A percentile compares a stretch with the other conserved stretches of the same genome.
These are phyloP conservation scores for Hoplias malabaricus DNA, from an alignment of 2,113 vertebrate species.

Conservation along the genomic window DNA sequence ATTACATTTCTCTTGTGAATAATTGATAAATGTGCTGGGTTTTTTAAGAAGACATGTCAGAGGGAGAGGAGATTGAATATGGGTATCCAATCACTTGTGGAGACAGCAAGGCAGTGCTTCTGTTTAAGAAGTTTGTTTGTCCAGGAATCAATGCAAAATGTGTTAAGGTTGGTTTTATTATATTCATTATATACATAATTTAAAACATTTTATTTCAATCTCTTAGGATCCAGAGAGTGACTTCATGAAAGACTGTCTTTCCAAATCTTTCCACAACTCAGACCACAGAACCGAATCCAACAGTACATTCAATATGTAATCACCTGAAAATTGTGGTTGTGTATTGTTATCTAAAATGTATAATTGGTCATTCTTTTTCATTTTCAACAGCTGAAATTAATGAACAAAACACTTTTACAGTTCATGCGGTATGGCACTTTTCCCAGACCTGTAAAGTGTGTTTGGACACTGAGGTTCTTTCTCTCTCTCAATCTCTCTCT, in stretches of 20 bases:
- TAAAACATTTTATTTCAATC: not conserved
- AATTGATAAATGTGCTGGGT: not conserved
- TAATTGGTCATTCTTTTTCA: not conserved
- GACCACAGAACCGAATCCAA: not conserved
- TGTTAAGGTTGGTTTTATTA: conserved; percentile 82
- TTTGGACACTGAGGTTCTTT: not conserved
- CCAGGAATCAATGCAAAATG: conserved; percentile 97
- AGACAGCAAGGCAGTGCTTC: conserved; percentile 89
- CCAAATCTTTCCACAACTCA: not conserved
- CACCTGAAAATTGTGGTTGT: not conserved
- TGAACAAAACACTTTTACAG: not conserved
- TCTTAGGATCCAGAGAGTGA: not conserved
- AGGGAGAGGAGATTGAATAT: conserved; percentile 87
- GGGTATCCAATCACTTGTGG: conserved; percentile 94
- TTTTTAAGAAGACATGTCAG: conserved; percentile 76
- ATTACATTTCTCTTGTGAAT: not conserved
- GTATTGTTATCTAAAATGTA: not conserved
- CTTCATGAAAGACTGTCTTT: not conserved
- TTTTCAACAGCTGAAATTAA: not conserved
- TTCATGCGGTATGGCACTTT: not conserved
- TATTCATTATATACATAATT: not conserved
- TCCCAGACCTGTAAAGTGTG: not conserved
- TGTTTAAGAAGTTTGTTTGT: conserved; percentile 96
- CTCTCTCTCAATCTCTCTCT: not conserved
- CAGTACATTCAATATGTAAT: not conserved